phyloP scores from a whole-genome alignment of 2,113 vertebrate genomes.

The Ailuropoda melanoleuca region DNA sequence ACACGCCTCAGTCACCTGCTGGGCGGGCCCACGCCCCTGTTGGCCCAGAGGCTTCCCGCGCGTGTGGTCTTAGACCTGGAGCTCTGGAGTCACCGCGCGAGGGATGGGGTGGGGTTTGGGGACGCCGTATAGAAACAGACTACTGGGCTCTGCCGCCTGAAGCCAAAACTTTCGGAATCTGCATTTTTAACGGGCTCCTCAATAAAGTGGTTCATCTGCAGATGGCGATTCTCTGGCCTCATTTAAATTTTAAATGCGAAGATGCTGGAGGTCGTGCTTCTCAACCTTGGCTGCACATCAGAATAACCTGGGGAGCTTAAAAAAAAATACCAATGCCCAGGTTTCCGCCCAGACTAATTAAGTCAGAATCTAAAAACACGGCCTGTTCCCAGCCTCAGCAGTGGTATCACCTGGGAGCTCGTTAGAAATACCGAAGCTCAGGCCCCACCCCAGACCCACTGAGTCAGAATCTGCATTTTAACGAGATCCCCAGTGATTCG shows the following conservation, averaged over 20 bases:
- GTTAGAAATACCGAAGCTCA: slow-evolving; percentile 68
- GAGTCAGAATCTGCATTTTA: slow-evolving; percentile 80
- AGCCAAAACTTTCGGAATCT: not conserved
- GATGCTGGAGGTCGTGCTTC: not conserved
- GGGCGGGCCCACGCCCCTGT: slow-evolving; percentile 70
- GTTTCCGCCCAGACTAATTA: slow-evolving; percentile 30
- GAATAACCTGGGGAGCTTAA: not conserved
- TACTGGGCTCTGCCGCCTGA: not conserved
- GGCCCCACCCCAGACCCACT: slow-evolving; percentile 52
- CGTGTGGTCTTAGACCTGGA: not conserved
- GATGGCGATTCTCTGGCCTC: slow-evolving; percentile 52
- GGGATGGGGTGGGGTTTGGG: no score
- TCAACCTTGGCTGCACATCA: not conserved
- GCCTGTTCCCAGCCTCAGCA: not conserved
- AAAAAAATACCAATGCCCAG: not conserved
- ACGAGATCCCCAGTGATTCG: slow-evolving; percentile 69
- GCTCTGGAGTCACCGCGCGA: not conserved
- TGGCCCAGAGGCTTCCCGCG: slow-evolving; percentile 75
- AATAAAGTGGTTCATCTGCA: slow-evolving; percentile 82
- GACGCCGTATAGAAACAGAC: not conserved
- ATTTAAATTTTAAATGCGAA: slow-evolving; percentile 88
- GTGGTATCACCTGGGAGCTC: slow-evolving; percentile 60
- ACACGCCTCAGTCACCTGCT: slow-evolving; percentile 69
- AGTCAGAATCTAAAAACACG: not conserved
- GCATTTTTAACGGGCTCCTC: slow-evolving; percentile 66